phyloP scores from a whole-genome alignment of 1,140 invertebrate genomes.

The Chrysopa pallens region DNA sequence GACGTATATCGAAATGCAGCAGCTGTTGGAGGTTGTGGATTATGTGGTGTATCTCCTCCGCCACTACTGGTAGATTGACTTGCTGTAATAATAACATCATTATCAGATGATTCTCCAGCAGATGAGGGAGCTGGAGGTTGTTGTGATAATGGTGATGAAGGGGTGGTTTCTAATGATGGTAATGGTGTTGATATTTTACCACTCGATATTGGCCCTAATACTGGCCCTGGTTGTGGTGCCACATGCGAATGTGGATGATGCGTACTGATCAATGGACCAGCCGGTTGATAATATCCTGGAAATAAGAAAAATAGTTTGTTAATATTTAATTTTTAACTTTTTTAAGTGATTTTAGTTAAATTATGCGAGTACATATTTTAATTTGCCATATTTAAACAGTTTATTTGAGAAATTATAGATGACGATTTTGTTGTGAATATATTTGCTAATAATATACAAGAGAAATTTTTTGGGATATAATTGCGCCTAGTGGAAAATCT shows the following conservation, averaged over 20 bases:
- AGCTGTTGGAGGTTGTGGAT: slow-evolving; percentile 2
- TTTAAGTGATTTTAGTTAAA: too few species aligned
- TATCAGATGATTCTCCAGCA: slow-evolving; percentile 23
- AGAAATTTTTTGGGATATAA: too few species aligned
- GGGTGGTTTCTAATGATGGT: slow-evolving; percentile 15
- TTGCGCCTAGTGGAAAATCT: too few species aligned
- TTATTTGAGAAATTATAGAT: too few species aligned
- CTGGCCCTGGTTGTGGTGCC: slow-evolving; percentile 24
- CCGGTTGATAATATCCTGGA: slow-evolving; percentile 73
- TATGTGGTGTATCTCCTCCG: slow-evolving; percentile 4
- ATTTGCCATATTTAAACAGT: too few species aligned
- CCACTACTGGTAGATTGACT: slow-evolving; percentile 1
- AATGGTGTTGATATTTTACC: slow-evolving; percentile 16
- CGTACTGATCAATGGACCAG: slow-evolving; percentile 63
- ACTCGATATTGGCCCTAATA: slow-evolving; percentile 17
- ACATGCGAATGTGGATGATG: slow-evolving; percentile 30
- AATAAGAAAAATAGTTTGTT: slow-evolving; percentile 19
- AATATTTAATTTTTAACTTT: too few species aligned
- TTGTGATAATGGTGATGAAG: slow-evolving; percentile 28
- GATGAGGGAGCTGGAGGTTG: slow-evolving; percentile 15
- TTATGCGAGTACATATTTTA: too few species aligned
- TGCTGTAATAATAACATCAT: slow-evolving; percentile 19
- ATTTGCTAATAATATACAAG: too few species aligned
- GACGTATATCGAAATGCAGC: slow-evolving; percentile 12
- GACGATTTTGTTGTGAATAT: too few species aligned